These are phyloP conservation scores for Aphelinus atriplicis DNA, from an alignment of 1,140 invertebrate species.

Conservation along the genomic window DNA sequence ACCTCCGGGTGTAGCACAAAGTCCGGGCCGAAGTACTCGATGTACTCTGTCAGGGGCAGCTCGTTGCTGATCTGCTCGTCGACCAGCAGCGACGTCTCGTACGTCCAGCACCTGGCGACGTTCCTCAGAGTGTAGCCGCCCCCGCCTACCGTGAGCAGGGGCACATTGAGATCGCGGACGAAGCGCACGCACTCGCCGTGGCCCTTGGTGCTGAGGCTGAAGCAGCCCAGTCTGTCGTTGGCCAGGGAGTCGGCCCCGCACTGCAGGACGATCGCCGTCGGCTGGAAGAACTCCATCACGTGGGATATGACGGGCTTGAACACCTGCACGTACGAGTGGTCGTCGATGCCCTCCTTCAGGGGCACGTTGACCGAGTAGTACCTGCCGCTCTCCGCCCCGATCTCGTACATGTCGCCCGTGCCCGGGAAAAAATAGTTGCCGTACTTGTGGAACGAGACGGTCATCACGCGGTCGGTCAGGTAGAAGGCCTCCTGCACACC, in stretches of 20 bases:
- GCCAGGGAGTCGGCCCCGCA: conserved; percentile 98
- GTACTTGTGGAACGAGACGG: conserved; percentile 99
- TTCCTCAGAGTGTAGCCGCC: conserved; percentile 97
- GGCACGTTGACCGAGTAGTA: conserved; percentile 98
- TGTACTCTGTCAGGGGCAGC: conserved; percentile 92
- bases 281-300: conserved; percentile 97
- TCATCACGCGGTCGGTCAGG: conserved; percentile 98
- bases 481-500: conserved; percentile 99
- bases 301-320: conserved; percentile 94
- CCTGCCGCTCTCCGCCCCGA: conserved; percentile 90
- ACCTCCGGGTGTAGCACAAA: conserved; percentile 93
- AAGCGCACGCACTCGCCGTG: conserved; percentile 98
- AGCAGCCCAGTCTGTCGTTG: conserved; percentile 91
- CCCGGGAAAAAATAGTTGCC: conserved; percentile 99
- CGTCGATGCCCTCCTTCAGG: conserved; percentile 96
- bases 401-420: conserved; percentile 98
- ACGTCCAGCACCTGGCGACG: conserved; percentile 98
- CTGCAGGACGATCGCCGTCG: conserved; percentile 96
- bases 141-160: conserved; percentile 93
- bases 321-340: conserved; percentile 90
- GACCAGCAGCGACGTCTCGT: conserved; percentile 94
- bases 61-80: conserved; percentile 93
- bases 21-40: conserved; percentile 96
- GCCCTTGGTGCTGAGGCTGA: conserved; percentile 88
- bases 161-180: conserved; percentile 93